Base-by-base conservation (phyloP, 1,140 invertebrate genomes). In the Trachymyrmex cornetzi region DNA sequence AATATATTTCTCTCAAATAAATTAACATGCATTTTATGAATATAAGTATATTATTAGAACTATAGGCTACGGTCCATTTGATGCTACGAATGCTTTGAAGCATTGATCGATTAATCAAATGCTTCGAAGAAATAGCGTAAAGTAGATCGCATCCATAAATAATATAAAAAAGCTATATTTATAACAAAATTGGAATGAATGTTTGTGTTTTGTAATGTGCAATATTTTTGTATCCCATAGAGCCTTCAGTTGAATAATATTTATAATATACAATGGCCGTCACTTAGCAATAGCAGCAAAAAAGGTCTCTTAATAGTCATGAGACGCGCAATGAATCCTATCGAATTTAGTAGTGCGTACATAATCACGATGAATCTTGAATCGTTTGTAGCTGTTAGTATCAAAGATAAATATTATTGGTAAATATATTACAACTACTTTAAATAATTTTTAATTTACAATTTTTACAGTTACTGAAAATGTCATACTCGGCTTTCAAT, bases 331-430 rank as follows among this genome's bases (percentile, higher is more conserved):
- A 88, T 50, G 5, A 53, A 55, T 11, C 87, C 87, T 0, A 85
- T 92, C 4, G 69, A 84, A 75, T 77, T 92, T 22, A 89, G 63
- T 34, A 90, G 87, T 19, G 71, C 63, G 0, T 63, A 85, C 1
- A 50, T 93, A 0, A 22, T 91, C 0, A 72, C 61, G 6, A 27
- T 93, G 22, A 90, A 89, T 61, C 87, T 92, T 0, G 84, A 92
- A 0, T 87, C 91, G 3, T 93, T 92, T 50, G 81, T 87, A 48
- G 84, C 67, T 24, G 92, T 93, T 11, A 64, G 86, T 91, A 85
- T 19, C 50, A 38, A 14, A 44, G 22, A 44, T 3, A 30, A 55
- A 59, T 61, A n/a, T 79, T 48, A 72, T 24, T 67, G 0, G n/a
- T 57, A 59, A 55, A 22, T 38, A 38, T 44, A 34, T 63, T 30